Base-by-base conservation (phyloP, 1,140 invertebrate species). In the Drosophila pachea region DNA sequence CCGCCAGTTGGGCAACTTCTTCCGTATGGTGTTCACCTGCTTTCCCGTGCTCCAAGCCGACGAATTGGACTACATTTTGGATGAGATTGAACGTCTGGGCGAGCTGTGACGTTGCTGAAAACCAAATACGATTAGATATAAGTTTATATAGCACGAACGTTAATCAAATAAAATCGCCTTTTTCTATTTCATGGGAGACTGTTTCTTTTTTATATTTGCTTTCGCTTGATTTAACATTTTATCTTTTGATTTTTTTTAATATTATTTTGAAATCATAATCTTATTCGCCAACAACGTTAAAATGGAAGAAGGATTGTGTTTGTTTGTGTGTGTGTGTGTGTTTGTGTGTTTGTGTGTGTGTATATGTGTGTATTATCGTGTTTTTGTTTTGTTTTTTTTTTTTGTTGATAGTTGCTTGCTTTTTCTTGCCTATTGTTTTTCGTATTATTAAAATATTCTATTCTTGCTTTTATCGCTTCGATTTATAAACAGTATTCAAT, bases 21-120 rank as follows among this genome's bases (percentile, higher is more conserved):
- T 98, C 88, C 92, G 97, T 33, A 93, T 98, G 90, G 95, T 97
- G 0, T 92, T 97, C 14, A 93, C 93, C 2, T 97, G 95, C 75
- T 95, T 94, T 70, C 95, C 95, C 1, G 89, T 91, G 3, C 89
- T 93, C 0, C 55, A 86, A 29, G 42, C 60, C 8, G 38, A 52
- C 7, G 84, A 89, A 47, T 43, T 89, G 48, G 83, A 89, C 31
- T 73, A 74, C 38, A 74, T 89, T 22, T 52, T 89, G 11, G 73
- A 88, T 35, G 86, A 89, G 50, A 89, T 89, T 47, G 88, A 89
- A 53, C 65, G 71, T 35, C 54, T 89, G 42, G 88, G 76, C 5
- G 83, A 89, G 12, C 56, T 69, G n/a, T 72, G 64, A 35, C 7
- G 43, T 52, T 76, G 53, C 63, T 67, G 43, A 61, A 63, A 36